phyloP scores from a whole-genome alignment of 2,888 invertebrate species.

The Glyphotaelius pellucidus region DNA sequence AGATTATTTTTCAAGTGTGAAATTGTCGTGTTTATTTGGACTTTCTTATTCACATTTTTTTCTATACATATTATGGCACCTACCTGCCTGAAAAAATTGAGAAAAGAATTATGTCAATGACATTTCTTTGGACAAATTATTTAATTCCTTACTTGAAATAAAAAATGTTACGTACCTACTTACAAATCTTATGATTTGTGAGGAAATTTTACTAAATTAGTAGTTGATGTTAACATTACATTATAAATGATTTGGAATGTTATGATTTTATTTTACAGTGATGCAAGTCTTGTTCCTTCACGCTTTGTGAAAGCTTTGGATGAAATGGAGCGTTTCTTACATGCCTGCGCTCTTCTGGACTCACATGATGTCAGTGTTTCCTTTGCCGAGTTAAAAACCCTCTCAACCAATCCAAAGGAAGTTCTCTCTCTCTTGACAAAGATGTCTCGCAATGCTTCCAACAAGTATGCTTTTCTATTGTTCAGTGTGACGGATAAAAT shows the following conservation, averaged over 20 bases:
- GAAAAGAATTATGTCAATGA: too few relatives aligned
- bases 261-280: constrained; percentile 68
- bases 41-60: too few relatives aligned
- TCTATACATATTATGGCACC: too few relatives aligned
- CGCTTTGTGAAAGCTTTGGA: constrained; percentile 75
- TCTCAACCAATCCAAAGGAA: constrained; percentile 67
- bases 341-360: constrained; percentile 74
- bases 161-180: too few relatives aligned
- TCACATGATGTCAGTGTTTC: constrained; percentile 74
- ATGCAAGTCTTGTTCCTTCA: constrained; percentile 71
- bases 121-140: too few relatives aligned
- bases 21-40: too few relatives aligned
- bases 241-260: constrained; percentile 13
- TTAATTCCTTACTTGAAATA: too few relatives aligned
- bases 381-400: constrained; percentile 71
- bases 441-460: constrained; percentile 70
- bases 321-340: constrained; percentile 75
- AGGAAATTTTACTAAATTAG: too few relatives aligned
- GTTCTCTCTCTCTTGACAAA: constrained; percentile 72
- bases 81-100: too few relatives aligned
- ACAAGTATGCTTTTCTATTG: constrained; percentile 47
- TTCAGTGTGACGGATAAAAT: neutral
- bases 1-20: too few relatives aligned
- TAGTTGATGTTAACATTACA: constrained; percentile 60
- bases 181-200: too few relatives aligned